Evolutionary conservation across 2,113 vertebrate species (phyloP), one percentile per base, ranked within the genome.

Genomic region (Salvelinus fontinalis): DNA sequence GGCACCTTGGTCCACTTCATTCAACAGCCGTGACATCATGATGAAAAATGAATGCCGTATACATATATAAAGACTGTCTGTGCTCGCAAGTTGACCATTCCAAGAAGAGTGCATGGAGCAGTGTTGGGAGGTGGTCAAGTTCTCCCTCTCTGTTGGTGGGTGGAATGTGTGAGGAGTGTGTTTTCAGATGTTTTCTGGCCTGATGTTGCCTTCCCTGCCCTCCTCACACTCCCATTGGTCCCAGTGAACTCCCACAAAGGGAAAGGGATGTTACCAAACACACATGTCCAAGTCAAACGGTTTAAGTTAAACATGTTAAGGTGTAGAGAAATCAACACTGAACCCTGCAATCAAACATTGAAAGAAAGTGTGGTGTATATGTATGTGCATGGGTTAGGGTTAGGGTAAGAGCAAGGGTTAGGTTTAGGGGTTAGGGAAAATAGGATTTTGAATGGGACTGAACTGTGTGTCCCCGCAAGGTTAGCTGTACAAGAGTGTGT

Each of bases 221-320:
- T 86, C 76, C 81, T 85, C 80, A 83, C 79, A 79, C 76, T 85
- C 84, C 84, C 76, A 57, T 18, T 85, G 83, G 87, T 79, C 75
- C 76, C 71, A 78, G 77, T 67, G 75, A 88, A 64, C 44, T 24
- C 71, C 4, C 22, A 14, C 20, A 27, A 5, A 14, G 16, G 64
- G 8, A 66, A 2, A 27, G 16, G 64, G 8, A 29, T 14, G 27
- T 5, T 14, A 27, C 27, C 64, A 16, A 24, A 39, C 13, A 31
- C 29, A 29, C 22, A 31, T 12, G 66, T 67, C 27, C 26, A 34
- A 31, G 66, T 66, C 64, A 66, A 66, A 66, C 5, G 26, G 24
- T 66, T 13, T 4, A 34, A 31, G 65, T 67, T 13, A 67, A 67
- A 67, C 3, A 34, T 60, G 13, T 29, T 67, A 16, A 16, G 3